Conservation (phyloP, 1,140 invertebrate genomes). For the Cataglyphis hispanica region DNA sequence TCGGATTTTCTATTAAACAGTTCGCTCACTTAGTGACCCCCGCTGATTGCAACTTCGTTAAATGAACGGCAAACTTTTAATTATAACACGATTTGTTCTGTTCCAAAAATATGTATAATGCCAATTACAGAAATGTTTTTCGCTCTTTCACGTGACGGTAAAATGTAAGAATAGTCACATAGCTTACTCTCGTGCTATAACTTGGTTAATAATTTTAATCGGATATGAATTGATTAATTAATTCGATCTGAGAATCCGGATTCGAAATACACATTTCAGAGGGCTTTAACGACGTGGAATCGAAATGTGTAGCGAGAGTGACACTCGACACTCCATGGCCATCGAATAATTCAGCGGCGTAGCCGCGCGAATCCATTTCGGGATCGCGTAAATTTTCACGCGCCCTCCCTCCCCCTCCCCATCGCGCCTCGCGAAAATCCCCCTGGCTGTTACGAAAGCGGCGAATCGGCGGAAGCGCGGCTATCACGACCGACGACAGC, state of each 20-base stretch:
- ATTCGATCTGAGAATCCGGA: neutral
- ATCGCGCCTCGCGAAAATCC: neutral
- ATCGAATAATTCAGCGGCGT: constrained; percentile 37
- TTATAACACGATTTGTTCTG: neutral
- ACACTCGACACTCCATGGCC: neutral
- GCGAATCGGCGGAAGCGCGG: neutral
- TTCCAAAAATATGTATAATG: neutral
- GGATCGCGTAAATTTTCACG: constrained; percentile 51
- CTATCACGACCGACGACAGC: constrained; percentile 27
- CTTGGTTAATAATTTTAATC: neutral
- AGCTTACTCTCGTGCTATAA: neutral
- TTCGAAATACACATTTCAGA: constrained; percentile 3
- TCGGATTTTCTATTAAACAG: neutral
- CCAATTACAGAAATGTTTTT: neutral
- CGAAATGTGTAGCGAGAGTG: neutral
- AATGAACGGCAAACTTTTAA: neutral
- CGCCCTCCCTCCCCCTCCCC: too few relatives aligned
- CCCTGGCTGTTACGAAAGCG: neutral
- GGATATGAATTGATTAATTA: too few relatives aligned
- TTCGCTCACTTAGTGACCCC: neutral
- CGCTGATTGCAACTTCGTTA: neutral
- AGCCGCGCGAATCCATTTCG: constrained; percentile 24
- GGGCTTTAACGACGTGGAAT: neutral
- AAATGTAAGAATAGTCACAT: neutral
- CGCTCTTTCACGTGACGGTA: neutral